Evolutionary conservation across 2,888 invertebrate genomes (phyloP).

Genomic region (Nephrotoma appendiculata): DNA sequence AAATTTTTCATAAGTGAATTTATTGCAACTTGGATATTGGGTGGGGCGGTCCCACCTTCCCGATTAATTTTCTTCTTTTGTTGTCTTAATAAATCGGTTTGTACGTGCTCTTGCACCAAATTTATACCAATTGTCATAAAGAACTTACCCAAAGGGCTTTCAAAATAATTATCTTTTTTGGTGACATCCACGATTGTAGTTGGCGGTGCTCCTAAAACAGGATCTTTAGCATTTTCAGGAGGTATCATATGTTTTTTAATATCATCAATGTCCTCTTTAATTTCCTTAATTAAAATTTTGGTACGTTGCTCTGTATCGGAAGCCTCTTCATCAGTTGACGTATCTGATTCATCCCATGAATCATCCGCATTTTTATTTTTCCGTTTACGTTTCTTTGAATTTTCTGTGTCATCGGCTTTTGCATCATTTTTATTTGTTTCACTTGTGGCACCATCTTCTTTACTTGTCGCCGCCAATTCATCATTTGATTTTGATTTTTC

Average conservation of each 20-base stretch:
- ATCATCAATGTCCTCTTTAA: conserved; percentile 38
- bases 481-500: conserved; percentile 19
- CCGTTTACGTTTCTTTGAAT: conserved; percentile 28
- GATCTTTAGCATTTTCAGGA: conserved; percentile 27
- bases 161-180: conserved; percentile 60
- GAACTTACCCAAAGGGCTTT: conserved; percentile 76
- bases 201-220: conserved; percentile 18
- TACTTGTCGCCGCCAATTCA: conserved; percentile 12
- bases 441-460: conserved; percentile 19
- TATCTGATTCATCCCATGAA: conserved; percentile 41
- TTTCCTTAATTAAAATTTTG: conserved; percentile 39
- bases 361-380: conserved; percentile 36
- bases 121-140: conserved; percentile 83
- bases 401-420: conserved; percentile 23
- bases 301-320: conserved; percentile 36
- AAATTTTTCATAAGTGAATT: conserved; percentile 70
- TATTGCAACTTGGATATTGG: conserved; percentile 49
- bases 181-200: conserved; percentile 13
- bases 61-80: conserved; percentile 72
- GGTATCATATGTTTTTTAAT: conserved; percentile 33
- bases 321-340: conserved; percentile 34
- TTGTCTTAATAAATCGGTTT: conserved; percentile 76
- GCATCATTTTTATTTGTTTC: conserved; percentile 24
- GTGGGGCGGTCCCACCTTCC: conserved; percentile 41
- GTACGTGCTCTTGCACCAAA: conserved; percentile 84